phyloP scores from a whole-genome alignment of 2,888 invertebrate species.

The Erebia palarica region DNA sequence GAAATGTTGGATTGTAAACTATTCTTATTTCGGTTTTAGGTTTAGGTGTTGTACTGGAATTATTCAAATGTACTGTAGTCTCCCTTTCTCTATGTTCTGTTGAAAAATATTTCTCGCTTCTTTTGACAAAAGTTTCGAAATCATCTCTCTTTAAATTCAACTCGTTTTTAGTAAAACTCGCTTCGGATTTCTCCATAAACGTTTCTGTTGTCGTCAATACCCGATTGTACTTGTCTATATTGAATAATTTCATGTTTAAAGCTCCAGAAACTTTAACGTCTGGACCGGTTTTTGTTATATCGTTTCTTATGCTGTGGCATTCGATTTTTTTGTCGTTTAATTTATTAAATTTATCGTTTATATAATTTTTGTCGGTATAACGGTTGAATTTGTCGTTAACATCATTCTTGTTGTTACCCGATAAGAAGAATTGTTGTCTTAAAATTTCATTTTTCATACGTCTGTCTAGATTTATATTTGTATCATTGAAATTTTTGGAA shows the following conservation, averaged over 20 bases:
- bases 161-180: conserved; percentile 69
- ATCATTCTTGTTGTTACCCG: conserved; percentile 31
- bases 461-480: conserved; percentile 49
- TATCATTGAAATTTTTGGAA: conserved; percentile 40
- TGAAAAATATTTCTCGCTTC: conserved; percentile 75
- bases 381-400: conserved; percentile 35
- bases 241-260: conserved; percentile 70
- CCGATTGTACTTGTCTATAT: conserved; percentile 70
- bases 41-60: conserved; percentile 44
- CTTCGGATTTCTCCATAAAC: conserved; percentile 65
- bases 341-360: conserved; percentile 65
- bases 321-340: conserved; percentile 68
- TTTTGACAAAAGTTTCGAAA: conserved; percentile 72
- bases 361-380: conserved; percentile 60
- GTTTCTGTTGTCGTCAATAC: conserved; percentile 72
- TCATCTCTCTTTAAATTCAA: conserved; percentile 59
- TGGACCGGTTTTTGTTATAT: conserved; percentile 66
- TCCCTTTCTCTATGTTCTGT: conserved; percentile 61
- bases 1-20: conserved; percentile 76
- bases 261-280: conserved; percentile 69
- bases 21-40: conserved; percentile 72
- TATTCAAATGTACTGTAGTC: conserved; percentile 60
- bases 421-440: conserved; percentile 64
- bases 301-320: conserved; percentile 72
- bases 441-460: conserved; percentile 67